phyloP scores from a whole-genome alignment of 1,140 invertebrate genomes.

The Hycleus cichorii region DNA sequence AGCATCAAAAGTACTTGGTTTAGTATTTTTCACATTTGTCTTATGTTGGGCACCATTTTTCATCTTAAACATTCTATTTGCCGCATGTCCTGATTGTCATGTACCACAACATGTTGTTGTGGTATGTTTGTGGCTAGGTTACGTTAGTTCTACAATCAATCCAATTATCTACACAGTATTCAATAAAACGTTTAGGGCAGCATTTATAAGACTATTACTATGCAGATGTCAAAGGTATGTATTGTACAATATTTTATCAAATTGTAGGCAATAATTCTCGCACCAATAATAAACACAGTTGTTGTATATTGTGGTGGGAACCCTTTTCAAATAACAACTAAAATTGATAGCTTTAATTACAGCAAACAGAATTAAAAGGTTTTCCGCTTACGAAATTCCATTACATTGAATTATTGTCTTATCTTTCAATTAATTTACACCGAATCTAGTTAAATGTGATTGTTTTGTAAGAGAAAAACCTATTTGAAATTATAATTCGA shows the following conservation, averaged over 20 bases:
- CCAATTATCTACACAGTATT: constrained; percentile 85
- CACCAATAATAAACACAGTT: background rate
- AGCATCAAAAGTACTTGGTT: constrained; percentile 73
- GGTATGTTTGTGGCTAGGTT: constrained; percentile 80
- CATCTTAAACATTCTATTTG: constrained; percentile 74
- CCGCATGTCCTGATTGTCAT: constrained; percentile 61
- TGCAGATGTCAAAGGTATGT: constrained; percentile 67
- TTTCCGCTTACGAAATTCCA: too few species aligned
- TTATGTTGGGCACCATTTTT: constrained; percentile 89
- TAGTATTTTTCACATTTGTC: constrained; percentile 87
- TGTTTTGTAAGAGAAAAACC: too few species aligned
- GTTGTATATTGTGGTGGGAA: too few species aligned
- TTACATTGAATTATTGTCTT: too few species aligned
- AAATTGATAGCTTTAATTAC: too few species aligned
- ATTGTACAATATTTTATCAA: background rate
- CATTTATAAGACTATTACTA: constrained; percentile 69
- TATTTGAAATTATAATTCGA: too few species aligned
- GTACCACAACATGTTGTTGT: constrained; percentile 66
- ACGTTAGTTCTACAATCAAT: constrained; percentile 80
- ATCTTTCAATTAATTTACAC: too few species aligned
- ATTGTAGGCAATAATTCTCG: background rate
- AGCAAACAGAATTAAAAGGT: too few species aligned
- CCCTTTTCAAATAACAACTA: too few species aligned
- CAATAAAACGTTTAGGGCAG: constrained; percentile 77
- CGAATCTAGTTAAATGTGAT: too few species aligned